Percentiles rank a stretch among this genome's conserved stretches.
Evolutionary conservation across 1,140 invertebrate species (phyloP).

Genomic region (Zaprionus ghesquierei): DNA sequence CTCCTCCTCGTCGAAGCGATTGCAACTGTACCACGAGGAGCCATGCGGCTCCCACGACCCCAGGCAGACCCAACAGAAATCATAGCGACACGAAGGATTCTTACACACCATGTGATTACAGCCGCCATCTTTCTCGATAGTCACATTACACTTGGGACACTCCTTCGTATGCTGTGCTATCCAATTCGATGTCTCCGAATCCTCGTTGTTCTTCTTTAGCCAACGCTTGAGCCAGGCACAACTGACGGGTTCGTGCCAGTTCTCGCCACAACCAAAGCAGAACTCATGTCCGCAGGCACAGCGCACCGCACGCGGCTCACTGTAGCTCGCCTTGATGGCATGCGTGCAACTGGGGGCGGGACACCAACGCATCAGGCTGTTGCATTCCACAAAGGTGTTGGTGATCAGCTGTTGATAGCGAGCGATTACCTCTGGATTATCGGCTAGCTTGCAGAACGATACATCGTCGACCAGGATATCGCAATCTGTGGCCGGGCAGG

Average conservation of each 20-base stretch:
- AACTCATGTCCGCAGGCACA: conserved; percentile 96
- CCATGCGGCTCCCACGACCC: conserved; percentile 99
- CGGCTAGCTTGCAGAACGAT: conserved; percentile 95
- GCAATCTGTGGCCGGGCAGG: conserved; percentile 94
- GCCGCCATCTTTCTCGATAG: conserved; percentile 98
- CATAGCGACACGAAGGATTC: conserved; percentile 98
- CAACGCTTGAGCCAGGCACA: conserved; percentile 96
- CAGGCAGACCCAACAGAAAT: conserved; percentile 99
- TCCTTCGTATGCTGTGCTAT: conserved; percentile 99
- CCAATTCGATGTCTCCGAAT: conserved; percentile 99
- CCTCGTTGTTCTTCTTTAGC: conserved; percentile 99
- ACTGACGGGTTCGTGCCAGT: conserved; percentile 99
- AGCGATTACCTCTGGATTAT: conserved; percentile 94
- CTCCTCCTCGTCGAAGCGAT: conserved; percentile 98
- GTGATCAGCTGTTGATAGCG: conserved; percentile 99
- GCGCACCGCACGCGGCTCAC: conserved; percentile 94
- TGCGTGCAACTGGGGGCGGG: conserved; percentile 98
- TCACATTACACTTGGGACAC: conserved; percentile 99
- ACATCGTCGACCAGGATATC: conserved; percentile 98
- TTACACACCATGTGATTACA: conserved; percentile 99
- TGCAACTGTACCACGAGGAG: conserved; percentile 99
- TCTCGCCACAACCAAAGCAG: conserved; percentile 98
- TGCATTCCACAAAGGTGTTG: conserved; percentile 99
- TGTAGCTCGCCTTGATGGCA: conserved; percentile 96
- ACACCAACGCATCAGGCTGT: conserved; percentile 97